Conservation (phyloP, 2,797 vertebrate species). For the Coendou prehensilis region DNA sequence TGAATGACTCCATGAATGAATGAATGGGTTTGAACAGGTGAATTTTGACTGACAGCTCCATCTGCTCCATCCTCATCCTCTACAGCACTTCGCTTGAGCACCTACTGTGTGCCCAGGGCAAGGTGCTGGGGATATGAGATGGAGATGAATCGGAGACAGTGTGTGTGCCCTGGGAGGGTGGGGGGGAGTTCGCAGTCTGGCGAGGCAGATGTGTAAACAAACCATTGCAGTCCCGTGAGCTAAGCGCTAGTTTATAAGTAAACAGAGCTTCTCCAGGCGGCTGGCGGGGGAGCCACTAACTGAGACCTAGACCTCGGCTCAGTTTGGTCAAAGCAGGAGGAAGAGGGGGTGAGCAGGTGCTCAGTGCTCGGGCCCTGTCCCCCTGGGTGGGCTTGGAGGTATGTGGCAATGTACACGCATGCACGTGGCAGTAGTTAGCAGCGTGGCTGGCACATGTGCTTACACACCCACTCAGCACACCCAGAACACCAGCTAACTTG, state of each 20-base stretch:
- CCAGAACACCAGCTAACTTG: neutral
- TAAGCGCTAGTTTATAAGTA: neutral
- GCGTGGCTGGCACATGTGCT: no score
- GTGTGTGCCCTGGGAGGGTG: neutral
- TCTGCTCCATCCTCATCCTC: neutral
- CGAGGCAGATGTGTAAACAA: neutral
- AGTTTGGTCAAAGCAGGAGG: neutral
- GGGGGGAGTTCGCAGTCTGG: neutral
- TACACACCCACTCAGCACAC: neutral
- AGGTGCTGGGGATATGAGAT: neutral
- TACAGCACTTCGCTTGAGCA: neutral
- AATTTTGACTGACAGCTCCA: neutral
- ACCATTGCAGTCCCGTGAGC: neutral
- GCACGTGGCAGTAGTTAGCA: neutral
- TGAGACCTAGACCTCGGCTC: neutral
- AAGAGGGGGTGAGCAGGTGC: neutral
- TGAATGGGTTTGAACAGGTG: neutral
- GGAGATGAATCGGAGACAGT: neutral
- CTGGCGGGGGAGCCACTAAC: neutral
- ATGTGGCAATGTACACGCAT: neutral
- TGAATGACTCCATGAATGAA: neutral
- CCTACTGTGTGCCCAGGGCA: neutral
- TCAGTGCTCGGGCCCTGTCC: neutral
- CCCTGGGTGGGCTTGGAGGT: neutral
- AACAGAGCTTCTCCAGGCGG: neutral